Evolutionary conservation across 2,888 invertebrate species (phyloP).

Genomic region (Epirrhoe tristata): DNA sequence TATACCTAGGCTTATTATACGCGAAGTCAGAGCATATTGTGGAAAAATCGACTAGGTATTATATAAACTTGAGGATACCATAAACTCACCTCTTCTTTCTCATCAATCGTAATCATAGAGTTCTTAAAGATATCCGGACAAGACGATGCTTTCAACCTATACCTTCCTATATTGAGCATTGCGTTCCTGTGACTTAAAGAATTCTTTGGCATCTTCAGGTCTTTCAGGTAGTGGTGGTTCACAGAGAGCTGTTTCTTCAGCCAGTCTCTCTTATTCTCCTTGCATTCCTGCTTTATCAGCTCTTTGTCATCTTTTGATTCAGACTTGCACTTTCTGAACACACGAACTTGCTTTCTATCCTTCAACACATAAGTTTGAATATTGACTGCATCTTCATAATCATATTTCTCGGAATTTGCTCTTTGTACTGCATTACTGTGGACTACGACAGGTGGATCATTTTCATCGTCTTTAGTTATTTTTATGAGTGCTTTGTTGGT

Average conservation of each 20-base stretch:
- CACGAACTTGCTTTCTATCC: slow-evolving; percentile 54
- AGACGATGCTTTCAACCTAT: slow-evolving; percentile 93
- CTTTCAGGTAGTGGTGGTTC: slow-evolving; percentile 89
- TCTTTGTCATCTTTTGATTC: slow-evolving; percentile 70
- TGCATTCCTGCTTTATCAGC: slow-evolving; percentile 70
- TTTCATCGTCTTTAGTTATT: slow-evolving; percentile 49
- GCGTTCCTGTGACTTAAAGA: slow-evolving; percentile 95
- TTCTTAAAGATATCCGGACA: slow-evolving; percentile 96
- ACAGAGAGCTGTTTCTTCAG: slow-evolving; percentile 80
- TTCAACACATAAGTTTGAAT: slow-evolving; percentile 63
- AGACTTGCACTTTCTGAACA: slow-evolving; percentile 61
- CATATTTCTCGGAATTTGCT: slow-evolving; percentile 68
- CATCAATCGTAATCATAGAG: slow-evolving; percentile 94
- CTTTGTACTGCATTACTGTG: slow-evolving; percentile 62
- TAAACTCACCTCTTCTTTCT: slow-evolving; percentile 89
- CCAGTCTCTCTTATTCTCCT: slow-evolving; percentile 78
- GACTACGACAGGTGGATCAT: slow-evolving; percentile 62
- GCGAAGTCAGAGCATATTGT: no score
- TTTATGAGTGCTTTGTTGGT: slow-evolving; percentile 44
- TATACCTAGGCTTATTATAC: no score
- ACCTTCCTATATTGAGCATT: slow-evolving; percentile 92
- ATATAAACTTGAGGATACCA: neutral
- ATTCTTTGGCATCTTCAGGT: slow-evolving; percentile 90
- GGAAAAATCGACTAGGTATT: no score
- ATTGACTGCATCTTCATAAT: slow-evolving; percentile 46